A percentile compares a stretch with the other conserved stretches of the same genome.
Conservation (phyloP, 2,113 vertebrate genomes). For the Hemiscyllium ocellatum region DNA sequence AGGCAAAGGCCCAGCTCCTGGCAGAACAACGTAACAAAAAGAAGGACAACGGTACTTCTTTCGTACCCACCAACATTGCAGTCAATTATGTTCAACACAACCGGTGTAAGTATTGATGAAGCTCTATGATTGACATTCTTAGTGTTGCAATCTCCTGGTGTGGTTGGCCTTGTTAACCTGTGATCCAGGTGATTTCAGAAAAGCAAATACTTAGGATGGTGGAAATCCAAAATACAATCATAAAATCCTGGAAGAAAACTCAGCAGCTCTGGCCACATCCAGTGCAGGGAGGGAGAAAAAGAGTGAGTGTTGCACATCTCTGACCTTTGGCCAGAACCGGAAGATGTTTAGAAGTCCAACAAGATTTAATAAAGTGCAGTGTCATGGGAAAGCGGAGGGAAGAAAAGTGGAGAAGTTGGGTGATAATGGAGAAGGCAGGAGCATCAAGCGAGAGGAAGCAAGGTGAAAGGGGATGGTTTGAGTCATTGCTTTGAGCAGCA, state of each 20-base stretch:
- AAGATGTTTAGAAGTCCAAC: background rate
- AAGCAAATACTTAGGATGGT: background rate
- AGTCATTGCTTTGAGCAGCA: background rate
- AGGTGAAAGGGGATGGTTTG: background rate
- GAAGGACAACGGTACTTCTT: slow-evolving; percentile 87
- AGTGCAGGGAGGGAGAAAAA: background rate
- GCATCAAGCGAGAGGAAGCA: background rate
- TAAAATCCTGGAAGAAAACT: background rate
- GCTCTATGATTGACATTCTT: background rate
- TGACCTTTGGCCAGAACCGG: background rate
- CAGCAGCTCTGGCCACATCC: background rate
- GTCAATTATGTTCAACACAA: slow-evolving; percentile 98
- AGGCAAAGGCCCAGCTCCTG: slow-evolving; percentile 87
- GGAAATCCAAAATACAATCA: too few species aligned
- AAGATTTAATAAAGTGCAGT: background rate
- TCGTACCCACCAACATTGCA: slow-evolving; percentile 95
- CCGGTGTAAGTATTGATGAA: slow-evolving; percentile 69
- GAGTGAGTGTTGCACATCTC: too few species aligned
- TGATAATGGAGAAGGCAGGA: background rate
- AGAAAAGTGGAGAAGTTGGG: background rate
- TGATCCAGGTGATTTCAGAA: background rate
- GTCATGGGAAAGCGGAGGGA: background rate
- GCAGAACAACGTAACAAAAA: slow-evolving; percentile 95
- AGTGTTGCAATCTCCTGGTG: background rate
- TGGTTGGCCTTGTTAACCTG: slow-evolving; percentile 19